phyloP scores from a whole-genome alignment of 64 coral and sea anemone species.

The Astreopora myriophthalma region DNA sequence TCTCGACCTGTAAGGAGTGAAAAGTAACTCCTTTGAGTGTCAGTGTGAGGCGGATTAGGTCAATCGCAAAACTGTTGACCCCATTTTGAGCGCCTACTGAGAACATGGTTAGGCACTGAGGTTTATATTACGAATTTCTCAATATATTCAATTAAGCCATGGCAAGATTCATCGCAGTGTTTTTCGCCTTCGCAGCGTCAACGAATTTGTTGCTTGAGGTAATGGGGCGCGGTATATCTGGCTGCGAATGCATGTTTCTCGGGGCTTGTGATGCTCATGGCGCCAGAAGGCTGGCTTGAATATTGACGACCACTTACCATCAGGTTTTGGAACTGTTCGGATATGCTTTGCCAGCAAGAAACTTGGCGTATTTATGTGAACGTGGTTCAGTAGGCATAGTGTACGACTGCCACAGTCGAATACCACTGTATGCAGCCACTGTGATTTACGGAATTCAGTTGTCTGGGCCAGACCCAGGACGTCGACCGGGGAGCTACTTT shows the following conservation, averaged over 20 bases:
- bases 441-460: background rate
- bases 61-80: no score
- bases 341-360: background rate
- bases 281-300: background rate
- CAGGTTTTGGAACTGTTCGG: background rate
- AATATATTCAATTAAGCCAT: no score
- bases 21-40: no score
- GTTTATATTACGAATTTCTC: no score
- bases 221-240: background rate
- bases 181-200: no score
- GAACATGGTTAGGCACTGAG: no score
- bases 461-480: background rate
- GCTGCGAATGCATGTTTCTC: background rate
- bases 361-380: conserved; percentile 8
- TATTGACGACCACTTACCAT: background rate
- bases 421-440: conserved; percentile 14
- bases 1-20: no score
- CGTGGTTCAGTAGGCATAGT: background rate
- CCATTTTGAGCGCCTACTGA: no score
- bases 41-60: no score
- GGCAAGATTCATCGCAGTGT: no score
- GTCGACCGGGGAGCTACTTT: background rate
- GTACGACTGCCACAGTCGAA: background rate
- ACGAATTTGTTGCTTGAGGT: no score
- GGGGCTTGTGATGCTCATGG: background rate